These are phyloP conservation scores for Lethrus apterus DNA, from an alignment of 1,140 invertebrate species.

Conservation along the genomic window DNA sequence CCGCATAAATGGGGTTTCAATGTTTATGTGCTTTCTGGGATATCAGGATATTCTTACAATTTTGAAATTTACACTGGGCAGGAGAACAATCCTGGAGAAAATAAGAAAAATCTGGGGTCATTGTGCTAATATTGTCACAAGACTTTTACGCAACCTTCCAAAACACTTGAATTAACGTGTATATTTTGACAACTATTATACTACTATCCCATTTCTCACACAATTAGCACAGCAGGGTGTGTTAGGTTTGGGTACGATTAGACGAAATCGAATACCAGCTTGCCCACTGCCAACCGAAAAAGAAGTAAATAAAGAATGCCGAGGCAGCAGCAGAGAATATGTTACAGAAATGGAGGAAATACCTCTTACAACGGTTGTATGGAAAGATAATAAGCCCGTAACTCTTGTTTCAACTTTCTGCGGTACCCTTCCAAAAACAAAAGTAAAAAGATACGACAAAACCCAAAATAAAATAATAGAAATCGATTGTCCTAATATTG, in stretches of 20 bases:
- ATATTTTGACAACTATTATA: slow-evolving; percentile 27
- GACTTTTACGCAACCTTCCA: slow-evolving; percentile 20
- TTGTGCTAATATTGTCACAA: slow-evolving; percentile 22
- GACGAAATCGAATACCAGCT: slow-evolving; percentile 18
- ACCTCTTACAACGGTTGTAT: slow-evolving; percentile 16
- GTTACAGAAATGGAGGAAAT: slow-evolving; percentile 5
- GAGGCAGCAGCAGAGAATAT: slow-evolving; percentile 13
- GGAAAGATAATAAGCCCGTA: slow-evolving; percentile 30
- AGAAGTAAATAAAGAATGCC: slow-evolving; percentile 7
- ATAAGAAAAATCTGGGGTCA: too few species aligned
- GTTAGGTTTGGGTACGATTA: slow-evolving; percentile 11
- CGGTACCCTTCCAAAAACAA: slow-evolving; percentile 26
- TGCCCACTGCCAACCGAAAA: slow-evolving; percentile 13
- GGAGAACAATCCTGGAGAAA: too few species aligned
- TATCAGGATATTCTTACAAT: neutral
- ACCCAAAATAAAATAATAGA: too few species aligned
- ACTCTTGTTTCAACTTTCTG: slow-evolving; percentile 24
- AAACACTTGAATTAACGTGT: slow-evolving; percentile 22
- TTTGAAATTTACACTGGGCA: slow-evolving; percentile 1
- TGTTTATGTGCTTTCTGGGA: neutral
- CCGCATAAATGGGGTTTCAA: neutral
- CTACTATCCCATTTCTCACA: slow-evolving; percentile 15
- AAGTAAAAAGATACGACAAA: slow-evolving; percentile 6
- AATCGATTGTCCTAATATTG: too few species aligned
- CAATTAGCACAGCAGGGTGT: slow-evolving; percentile 19